Conservation (phyloP, 1,140 invertebrate genomes). For the Heliconius congener region DNA sequence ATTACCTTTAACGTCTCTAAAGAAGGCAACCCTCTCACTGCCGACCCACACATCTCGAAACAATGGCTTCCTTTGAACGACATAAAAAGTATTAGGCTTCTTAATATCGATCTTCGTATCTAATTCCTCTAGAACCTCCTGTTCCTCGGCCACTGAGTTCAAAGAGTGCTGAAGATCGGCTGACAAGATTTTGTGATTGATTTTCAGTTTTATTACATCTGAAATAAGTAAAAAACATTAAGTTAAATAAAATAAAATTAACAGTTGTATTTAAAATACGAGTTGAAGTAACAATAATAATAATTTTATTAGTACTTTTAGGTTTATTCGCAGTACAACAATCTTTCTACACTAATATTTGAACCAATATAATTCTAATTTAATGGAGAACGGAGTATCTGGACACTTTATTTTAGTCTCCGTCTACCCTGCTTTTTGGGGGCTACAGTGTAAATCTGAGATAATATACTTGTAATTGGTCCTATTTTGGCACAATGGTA, state of each 20-base stretch:
- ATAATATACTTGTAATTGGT: no score
- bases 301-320: no score
- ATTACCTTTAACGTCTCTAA: conserved; percentile 59
- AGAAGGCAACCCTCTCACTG: conserved; percentile 62
- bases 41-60: conserved; percentile 60
- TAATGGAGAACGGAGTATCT: no score
- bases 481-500: no score
- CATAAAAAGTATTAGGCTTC: conserved; percentile 56
- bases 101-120: conserved; percentile 43
- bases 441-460: no score
- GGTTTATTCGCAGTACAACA: no score
- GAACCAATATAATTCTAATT: no score
- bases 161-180: conserved; percentile 48
- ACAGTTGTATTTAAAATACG: no score
- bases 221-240: conserved; percentile 30
- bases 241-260: neutral
- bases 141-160: conserved; percentile 57
- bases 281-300: neutral
- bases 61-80: conserved; percentile 65
- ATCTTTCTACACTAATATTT: no score
- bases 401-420: no score
- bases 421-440: no score
- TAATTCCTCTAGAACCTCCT: conserved; percentile 55
- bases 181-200: conserved; percentile 46
- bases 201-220: conserved; percentile 65